These are phyloP conservation scores for Neomicropteryx cornuta DNA, from an alignment of 1,140 invertebrate genomes.

Conservation along the genomic window DNA sequence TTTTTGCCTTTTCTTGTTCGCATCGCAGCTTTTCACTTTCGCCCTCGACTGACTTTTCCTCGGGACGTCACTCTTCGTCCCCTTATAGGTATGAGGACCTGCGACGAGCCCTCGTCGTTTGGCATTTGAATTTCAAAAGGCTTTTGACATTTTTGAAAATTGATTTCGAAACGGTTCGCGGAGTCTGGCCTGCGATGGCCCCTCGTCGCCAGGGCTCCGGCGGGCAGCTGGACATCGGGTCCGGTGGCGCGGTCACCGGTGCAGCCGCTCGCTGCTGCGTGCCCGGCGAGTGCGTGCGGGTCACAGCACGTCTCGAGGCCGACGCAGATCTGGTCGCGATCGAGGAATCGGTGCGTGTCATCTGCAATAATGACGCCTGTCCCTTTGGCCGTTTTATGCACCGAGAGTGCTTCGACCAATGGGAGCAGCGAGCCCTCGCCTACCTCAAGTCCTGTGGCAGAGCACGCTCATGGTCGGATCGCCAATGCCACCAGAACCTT, in stretches of 20 bases:
- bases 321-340: conserved; percentile 52
- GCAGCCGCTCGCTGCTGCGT: conserved; percentile 59
- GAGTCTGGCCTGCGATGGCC: conserved; percentile 29
- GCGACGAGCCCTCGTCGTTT: conserved; percentile 1
- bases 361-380: conserved; percentile 92
- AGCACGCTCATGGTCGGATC: conserved; percentile 86
- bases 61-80: conserved; percentile 4
- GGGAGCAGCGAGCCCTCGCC: conserved; percentile 79
- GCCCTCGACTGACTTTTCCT: neutral
- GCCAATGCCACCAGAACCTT: conserved; percentile 85
- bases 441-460: conserved; percentile 83
- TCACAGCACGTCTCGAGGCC: conserved; percentile 40
- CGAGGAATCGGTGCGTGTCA: conserved; percentile 73
- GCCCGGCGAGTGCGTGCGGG: conserved; percentile 66
- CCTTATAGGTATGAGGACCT: neutral
- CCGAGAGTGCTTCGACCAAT: conserved; percentile 86
- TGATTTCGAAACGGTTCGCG: too few relatives aligned
- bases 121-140: too few relatives aligned
- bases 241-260: conserved; percentile 33
- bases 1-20: conserved; percentile 16
- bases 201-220: conserved; percentile 35
- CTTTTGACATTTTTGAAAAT: too few relatives aligned
- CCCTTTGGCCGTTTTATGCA: conserved; percentile 85
- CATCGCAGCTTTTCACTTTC: too few relatives aligned
- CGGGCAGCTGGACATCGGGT: conserved; percentile 29